phyloP scores from a whole-genome alignment of 2,888 invertebrate species.

The Petrophora chlorosata region DNA sequence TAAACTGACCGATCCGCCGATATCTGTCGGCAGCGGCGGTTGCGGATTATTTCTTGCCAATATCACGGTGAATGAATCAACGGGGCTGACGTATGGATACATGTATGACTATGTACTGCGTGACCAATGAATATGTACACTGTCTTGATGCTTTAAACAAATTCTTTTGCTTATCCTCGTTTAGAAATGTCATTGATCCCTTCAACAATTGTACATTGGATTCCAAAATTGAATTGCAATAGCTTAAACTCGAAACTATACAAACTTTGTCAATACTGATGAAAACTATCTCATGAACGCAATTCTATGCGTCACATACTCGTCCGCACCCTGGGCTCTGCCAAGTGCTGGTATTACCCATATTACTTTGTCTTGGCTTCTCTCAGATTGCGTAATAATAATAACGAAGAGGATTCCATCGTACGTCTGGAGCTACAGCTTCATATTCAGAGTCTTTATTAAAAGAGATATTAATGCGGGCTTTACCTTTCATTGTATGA shows the following conservation, averaged over 20 bases:
- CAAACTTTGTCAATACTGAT: too few relatives aligned
- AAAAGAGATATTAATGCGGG: neutral
- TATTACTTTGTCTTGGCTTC: too few relatives aligned
- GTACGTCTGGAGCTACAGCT: neutral
- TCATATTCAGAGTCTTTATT: constrained; percentile 11
- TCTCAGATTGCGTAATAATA: neutral
- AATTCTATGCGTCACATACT: too few relatives aligned
- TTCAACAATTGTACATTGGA: too few relatives aligned
- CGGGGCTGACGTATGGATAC: neutral
- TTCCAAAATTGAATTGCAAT: too few relatives aligned
- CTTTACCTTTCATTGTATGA: neutral
- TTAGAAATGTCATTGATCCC: too few relatives aligned
- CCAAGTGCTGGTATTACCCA: too few relatives aligned
- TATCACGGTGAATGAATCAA: neutral
- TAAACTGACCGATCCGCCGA: constrained; percentile 26
- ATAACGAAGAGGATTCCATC: neutral
- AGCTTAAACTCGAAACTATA: too few relatives aligned
- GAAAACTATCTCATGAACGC: too few relatives aligned
- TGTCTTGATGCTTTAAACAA: too few relatives aligned
- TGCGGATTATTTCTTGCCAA: constrained; percentile 17
- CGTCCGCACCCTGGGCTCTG: neutral
- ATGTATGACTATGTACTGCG: neutral
- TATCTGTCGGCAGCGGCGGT: constrained; percentile 16
- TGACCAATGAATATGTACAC: neutral
- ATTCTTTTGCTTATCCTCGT: too few relatives aligned